Evolutionary conservation across 1,140 invertebrate species (phyloP), one percentile per base, ranked within the genome.

Genomic region (Aphaenogaster floridana): DNA sequence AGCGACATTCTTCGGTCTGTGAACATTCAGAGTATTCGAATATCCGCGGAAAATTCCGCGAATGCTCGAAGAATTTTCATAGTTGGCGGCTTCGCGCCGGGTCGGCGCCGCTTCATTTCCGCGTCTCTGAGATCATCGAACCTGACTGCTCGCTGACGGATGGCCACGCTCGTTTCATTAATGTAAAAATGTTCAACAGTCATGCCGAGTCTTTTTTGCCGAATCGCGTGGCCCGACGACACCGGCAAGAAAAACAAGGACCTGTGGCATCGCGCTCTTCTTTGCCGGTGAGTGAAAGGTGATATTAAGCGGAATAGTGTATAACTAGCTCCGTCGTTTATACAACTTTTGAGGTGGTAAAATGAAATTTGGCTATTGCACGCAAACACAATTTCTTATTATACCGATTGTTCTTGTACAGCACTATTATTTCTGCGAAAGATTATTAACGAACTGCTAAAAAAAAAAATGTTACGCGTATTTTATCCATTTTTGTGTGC

Each of bases 291-390:
- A 84, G 85, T 90, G 89, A 90, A 89, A 87, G 88, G 45, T 59
- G 42, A 89, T 45, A 69, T 54, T 15, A 63, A 74, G 39, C 36
- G 61, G 11, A 74, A 84, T 87, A 48, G 84, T 1, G 39, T 11
- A 9, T 39, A 48, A 8, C n/a, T 52, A 50, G 63, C 11, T 36
- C 34, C 28, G 57, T 13, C 15, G n/a, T 8, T 89, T 84, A 28
- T 61, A 57, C 50, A 87, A 90, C 17, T 50, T 45, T 2, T 0
- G 8, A 15, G 5, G 36, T 17, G n/a, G 36, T 15, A 72, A 87
- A 85, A 90, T 84, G 3, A 89, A 90, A 90, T 90, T 90, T 90
- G 59, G 72, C 68, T 59, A 42, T 87, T 79, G 72, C 54, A 66
- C 17, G 9, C 21, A 15, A 54, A 45, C 59, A 42, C 36, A 79